Percentiles rank a stretch among this genome's conserved stretches.
Conservation (phyloP, 2,113 vertebrate genomes). For the Clinocottus analis region DNA sequence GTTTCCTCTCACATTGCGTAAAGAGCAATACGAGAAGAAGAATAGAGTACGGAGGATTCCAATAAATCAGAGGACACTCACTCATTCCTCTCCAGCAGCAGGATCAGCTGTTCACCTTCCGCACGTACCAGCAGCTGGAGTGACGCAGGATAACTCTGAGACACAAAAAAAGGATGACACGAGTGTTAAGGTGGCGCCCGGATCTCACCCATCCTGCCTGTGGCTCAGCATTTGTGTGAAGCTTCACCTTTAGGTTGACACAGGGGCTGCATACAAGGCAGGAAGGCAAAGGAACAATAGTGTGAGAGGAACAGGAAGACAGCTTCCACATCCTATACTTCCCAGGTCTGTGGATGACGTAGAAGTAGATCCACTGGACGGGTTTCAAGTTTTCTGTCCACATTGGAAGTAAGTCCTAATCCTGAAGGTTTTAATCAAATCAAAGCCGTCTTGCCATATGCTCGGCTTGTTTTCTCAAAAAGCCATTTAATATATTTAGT, state of each 20-base stretch:
- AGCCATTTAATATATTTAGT: background rate
- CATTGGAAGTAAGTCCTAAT: background rate
- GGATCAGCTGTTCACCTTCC: conserved; percentile 84
- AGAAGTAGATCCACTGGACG: background rate
- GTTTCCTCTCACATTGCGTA: conserved; percentile 9
- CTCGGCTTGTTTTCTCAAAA: background rate
- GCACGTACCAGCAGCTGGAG: conserved; percentile 86
- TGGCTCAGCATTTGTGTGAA: conserved; percentile 36
- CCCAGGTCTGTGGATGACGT: conserved; percentile 21
- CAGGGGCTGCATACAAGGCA: conserved; percentile 33
- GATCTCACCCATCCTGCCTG: conserved; percentile 56
- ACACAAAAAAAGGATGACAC: conserved; percentile 77
- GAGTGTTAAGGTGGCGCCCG: conserved; percentile 36
- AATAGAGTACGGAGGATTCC: background rate
- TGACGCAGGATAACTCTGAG: conserved; percentile 88
- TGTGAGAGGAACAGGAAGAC: conserved; percentile 59
- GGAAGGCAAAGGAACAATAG: conserved; percentile 64
- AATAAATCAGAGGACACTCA: conserved; percentile 67
- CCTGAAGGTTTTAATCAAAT: too few relatives aligned
- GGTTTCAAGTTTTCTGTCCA: background rate
- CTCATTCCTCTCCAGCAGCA: conserved; percentile 92
- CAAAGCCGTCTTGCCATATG: background rate
- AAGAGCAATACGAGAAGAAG: background rate
- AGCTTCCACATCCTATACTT: conserved; percentile 43
- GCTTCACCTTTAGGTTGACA: conserved; percentile 37